Conservation (phyloP, 2,797 vertebrate genomes). For the Mus spretus region DNA sequence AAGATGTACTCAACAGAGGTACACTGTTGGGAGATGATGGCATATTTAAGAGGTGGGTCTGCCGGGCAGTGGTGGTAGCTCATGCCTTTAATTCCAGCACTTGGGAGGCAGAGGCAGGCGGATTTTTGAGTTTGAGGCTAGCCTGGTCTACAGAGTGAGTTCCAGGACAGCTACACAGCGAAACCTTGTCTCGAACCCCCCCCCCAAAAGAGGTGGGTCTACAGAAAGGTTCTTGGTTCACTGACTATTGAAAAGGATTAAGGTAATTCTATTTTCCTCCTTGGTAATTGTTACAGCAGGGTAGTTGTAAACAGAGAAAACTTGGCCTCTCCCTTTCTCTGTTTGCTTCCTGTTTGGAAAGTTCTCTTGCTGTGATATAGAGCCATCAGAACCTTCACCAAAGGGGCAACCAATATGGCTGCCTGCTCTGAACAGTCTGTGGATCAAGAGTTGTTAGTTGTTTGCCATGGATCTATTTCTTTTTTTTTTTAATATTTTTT, state of each 20-base stretch:
- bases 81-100: no score
- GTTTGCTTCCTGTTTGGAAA: background rate
- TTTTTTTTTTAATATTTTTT: no score
- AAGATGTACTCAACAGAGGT: background rate
- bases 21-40: background rate
- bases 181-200: no score
- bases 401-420: background rate
- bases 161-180: no score
- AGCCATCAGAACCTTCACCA: background rate
- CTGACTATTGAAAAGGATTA: background rate
- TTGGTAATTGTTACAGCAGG: background rate
- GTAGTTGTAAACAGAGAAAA: background rate
- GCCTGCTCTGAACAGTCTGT: background rate
- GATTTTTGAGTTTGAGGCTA: no score
- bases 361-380: background rate
- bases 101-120: no score
- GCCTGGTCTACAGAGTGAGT: no score
- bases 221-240: background rate
- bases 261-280: background rate
- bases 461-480: background rate
- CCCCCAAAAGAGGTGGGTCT: background rate
- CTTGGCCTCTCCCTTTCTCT: background rate
- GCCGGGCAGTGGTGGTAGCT: no score
- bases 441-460: background rate
- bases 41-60: background rate